Percentiles rank a stretch among this genome's conserved stretches.
phyloP scores from a whole-genome alignment of 2,113 vertebrate species.

The Malurus elegans region DNA sequence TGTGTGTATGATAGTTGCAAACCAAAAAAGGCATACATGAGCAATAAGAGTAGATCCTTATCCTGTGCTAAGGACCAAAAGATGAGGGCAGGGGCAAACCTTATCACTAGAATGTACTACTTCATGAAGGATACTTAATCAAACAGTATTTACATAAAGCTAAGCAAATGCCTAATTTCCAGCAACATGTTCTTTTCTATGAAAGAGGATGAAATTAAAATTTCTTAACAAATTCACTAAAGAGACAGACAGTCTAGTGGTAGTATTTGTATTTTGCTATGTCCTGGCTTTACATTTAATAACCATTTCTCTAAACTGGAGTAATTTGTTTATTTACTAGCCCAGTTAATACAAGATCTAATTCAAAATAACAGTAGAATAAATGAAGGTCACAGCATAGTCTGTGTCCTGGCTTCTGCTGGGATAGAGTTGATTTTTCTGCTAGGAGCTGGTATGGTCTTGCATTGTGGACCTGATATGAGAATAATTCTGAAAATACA shows the following conservation, averaged over 20 bases:
- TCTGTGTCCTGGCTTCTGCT: not conserved
- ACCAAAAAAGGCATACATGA: not conserved
- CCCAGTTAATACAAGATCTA: not conserved
- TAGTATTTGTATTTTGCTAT: not conserved
- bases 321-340: not conserved
- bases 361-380: not conserved
- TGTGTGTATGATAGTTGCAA: not conserved
- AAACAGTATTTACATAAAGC: not conserved
- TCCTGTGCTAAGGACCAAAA: not conserved
- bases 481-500: not conserved
- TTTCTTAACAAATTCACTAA: not conserved
- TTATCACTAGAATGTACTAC: not conserved
- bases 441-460: not conserved
- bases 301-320: not conserved
- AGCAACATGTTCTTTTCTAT: not conserved
- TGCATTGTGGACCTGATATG: not conserved
- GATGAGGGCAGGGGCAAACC: not conserved
- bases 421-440: not conserved
- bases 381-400: not conserved
- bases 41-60: not conserved
- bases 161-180: not conserved
- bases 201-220: not conserved
- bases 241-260: not conserved
- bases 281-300: not conserved
- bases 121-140: not conserved